Evolutionary conservation across 2,797 vertebrate species (phyloP).

Genomic region (Mormyrus proboscirostris): DNA sequence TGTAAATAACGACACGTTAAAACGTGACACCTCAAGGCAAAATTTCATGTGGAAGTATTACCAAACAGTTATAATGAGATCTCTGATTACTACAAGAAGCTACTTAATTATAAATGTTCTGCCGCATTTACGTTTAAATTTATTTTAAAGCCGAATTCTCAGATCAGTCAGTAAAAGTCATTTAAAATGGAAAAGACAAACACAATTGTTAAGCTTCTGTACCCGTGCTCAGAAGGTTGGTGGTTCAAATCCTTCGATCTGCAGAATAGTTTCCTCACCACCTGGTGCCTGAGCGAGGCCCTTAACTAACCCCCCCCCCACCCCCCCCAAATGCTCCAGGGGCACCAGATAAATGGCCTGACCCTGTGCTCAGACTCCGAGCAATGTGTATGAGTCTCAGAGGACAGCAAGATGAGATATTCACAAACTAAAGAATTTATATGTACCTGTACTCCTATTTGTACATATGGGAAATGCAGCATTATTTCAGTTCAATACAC

Average conservation of each 20-base stretch:
- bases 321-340: background rate
- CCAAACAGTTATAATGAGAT: slow-evolving; percentile 8
- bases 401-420: background rate
- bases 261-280: background rate
- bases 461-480: background rate
- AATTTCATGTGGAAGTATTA: background rate
- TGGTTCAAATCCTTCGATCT: background rate
- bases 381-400: background rate
- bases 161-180: background rate
- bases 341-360: background rate
- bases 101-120: slow-evolving; percentile 9
- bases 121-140: background rate
- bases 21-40: background rate
- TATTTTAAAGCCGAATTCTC: background rate
- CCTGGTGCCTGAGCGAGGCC: background rate
- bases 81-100: background rate
- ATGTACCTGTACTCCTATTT: background rate
- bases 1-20: background rate
- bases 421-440: background rate
- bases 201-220: background rate
- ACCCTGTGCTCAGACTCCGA: background rate
- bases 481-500: background rate
- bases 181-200: background rate
- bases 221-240: background rate
- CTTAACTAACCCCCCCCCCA: background rate